These are phyloP conservation scores for Melanotaenia duboulayi DNA, from an alignment of 2,113 vertebrate species.

Conservation along the genomic window DNA sequence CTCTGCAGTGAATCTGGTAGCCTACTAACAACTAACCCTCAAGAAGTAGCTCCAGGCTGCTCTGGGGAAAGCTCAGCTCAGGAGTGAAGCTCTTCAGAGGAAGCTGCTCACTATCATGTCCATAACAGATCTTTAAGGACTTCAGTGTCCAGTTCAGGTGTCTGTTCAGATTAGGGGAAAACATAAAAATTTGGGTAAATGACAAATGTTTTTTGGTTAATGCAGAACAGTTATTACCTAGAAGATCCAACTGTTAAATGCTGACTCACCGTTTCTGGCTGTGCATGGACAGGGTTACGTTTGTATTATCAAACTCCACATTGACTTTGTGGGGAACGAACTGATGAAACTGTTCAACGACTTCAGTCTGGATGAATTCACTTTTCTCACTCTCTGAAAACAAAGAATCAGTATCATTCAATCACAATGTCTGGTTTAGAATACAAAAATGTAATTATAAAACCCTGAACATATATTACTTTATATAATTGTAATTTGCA, in stretches of 20 bases:
- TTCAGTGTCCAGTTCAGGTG: slow-evolving; percentile 97
- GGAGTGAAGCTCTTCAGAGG: slow-evolving; percentile 89
- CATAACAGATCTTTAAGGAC: slow-evolving; percentile 87
- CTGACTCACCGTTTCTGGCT: slow-evolving; percentile 92
- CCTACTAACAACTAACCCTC: slow-evolving; percentile 84
- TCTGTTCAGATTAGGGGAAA: slow-evolving; percentile 69
- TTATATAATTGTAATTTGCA: too few relatives aligned
- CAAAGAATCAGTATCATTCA: background rate
- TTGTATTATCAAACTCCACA: slow-evolving; percentile 92
- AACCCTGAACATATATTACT: too few relatives aligned
- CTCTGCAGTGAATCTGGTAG: background rate
- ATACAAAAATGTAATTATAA: too few relatives aligned
- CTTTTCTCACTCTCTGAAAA: slow-evolving; percentile 70
- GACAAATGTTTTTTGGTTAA: background rate
- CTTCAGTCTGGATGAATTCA: slow-evolving; percentile 75
- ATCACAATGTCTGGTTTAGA: too few relatives aligned
- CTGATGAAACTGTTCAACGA: slow-evolving; percentile 83
- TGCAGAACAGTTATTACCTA: background rate
- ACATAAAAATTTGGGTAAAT: too few relatives aligned
- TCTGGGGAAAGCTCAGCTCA: slow-evolving; percentile 90
- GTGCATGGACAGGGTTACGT: slow-evolving; percentile 93
- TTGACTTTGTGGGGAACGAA: slow-evolving; percentile 87
- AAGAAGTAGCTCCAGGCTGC: slow-evolving; percentile 88
- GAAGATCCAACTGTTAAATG: background rate
- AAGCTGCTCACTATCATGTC: slow-evolving; percentile 88